phyloP scores from a whole-genome alignment of 2,797 vertebrate genomes.

The Aphelocoma californica region DNA sequence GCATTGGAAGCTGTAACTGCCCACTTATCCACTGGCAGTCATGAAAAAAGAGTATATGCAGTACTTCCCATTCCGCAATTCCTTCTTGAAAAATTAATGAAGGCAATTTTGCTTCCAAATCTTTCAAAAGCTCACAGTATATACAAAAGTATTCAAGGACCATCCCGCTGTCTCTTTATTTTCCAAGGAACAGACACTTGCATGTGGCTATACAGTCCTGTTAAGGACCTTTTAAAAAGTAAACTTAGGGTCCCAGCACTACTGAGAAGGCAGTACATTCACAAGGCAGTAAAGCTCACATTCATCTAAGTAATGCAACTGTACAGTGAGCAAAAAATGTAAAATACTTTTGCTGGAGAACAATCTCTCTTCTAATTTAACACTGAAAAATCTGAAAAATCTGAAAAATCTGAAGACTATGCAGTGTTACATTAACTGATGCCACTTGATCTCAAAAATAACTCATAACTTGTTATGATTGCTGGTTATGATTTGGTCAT shows the following conservation, averaged over 20 bases:
- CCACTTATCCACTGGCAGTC: neutral
- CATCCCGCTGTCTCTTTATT: neutral
- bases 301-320: neutral
- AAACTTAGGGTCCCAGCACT: neutral
- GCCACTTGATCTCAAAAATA: neutral
- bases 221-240: neutral
- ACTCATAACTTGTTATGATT: neutral
- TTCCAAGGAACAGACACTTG: neutral
- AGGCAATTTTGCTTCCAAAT: neutral
- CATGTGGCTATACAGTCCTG: neutral
- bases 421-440: neutral
- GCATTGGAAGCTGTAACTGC: neutral
- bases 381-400: neutral
- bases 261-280: neutral
- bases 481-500: neutral
- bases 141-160: neutral
- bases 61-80: neutral
- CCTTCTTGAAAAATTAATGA: neutral
- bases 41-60: neutral
- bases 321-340: neutral
- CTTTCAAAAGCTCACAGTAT: neutral
- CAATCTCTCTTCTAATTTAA: neutral
- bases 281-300: neutral
- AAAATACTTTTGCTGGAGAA: neutral
- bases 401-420: neutral